Base-by-base conservation (phyloP, 2,888 invertebrate genomes). In the Dione juno region DNA sequence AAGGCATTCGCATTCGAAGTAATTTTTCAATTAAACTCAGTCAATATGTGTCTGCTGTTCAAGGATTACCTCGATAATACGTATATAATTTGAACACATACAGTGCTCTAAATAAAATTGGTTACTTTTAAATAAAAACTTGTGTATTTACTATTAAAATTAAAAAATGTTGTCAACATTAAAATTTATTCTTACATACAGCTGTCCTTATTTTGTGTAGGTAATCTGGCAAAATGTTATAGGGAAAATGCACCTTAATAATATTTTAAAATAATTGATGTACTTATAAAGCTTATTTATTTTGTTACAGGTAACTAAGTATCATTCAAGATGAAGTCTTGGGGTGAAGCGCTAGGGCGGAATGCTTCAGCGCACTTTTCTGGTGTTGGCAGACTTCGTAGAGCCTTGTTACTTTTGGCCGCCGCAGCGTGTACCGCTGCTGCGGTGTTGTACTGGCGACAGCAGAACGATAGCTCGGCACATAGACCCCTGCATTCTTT, bases 381-480 rank as follows among this genome's bases (percentile, higher is more conserved):
- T 50, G 88, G 93, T 67, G 92, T 93, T 76, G 92, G 88, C n/a
- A 87, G 91, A 73, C 89, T 95, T 83, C 93, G 94, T 66, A 93
- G 94, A 64, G 94, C 94, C 63, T 81, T 95, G 78, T 81, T 94
- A 76, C 84, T 93, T 79, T 90, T 95, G 35, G 94, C 95, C 8
- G 90, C 93, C 21, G 92, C 89, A 65, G 94, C 94, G 45, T 92
- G 94, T 79, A 90, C 94, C 57, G 94, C 93, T 70, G 90, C 94
- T 35, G 94, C 94, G 77, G 88, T 95, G 75, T 88, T 95, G 45
- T 95, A 95, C 86, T 95, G 95, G 94, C 93, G 94, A 70, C 95
- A 94, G 84, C 94, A 93, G 82, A 89, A 82, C 76, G 88, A 93
- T 76, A 93, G 87, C 81, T 82, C 81, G 76, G 87, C 81, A 14